These are phyloP conservation scores for Pseudolycoriella hygida DNA, from an alignment of 2,888 invertebrate species.

Conservation along the genomic window DNA sequence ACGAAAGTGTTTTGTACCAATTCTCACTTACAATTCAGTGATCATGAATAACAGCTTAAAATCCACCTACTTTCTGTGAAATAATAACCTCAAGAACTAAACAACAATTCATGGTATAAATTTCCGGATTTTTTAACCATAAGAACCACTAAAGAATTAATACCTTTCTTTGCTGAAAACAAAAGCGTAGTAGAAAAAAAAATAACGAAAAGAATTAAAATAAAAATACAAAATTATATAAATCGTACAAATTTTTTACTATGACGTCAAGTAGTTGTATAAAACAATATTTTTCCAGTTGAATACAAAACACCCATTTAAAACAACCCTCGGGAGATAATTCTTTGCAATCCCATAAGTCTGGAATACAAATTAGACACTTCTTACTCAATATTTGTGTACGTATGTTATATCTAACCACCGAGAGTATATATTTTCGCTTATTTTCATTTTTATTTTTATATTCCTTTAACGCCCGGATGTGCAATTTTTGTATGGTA, in stretches of 20 bases:
- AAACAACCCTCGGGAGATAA: constrained; percentile 1
- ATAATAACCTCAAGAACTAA: too few relatives aligned
- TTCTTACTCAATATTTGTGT: neutral
- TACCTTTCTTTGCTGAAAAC: neutral
- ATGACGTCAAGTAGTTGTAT: neutral
- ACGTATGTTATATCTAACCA: too few relatives aligned
- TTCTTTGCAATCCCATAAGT: neutral
- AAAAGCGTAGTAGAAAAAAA: neutral
- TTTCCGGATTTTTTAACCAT: too few relatives aligned
- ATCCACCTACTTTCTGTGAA: too few relatives aligned
- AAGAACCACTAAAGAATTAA: too few relatives aligned
- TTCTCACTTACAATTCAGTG: too few relatives aligned
- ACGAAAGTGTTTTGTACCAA: too few relatives aligned
- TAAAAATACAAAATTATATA: neutral
- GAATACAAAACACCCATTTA: constrained; percentile 3
- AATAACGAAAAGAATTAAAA: neutral
- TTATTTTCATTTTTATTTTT: neutral
- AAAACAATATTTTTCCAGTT: constrained; percentile 4
- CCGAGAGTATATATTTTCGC: neutral
- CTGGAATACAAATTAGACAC: constrained; percentile 1
- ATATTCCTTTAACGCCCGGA: neutral
- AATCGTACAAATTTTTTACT: neutral
- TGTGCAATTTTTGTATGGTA: neutral
- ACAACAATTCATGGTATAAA: too few relatives aligned
- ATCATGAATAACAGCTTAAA: too few relatives aligned